These are phyloP conservation scores for Semaprochilodus insignis DNA, from an alignment of 2,797 vertebrate genomes.

Conservation along the genomic window DNA sequence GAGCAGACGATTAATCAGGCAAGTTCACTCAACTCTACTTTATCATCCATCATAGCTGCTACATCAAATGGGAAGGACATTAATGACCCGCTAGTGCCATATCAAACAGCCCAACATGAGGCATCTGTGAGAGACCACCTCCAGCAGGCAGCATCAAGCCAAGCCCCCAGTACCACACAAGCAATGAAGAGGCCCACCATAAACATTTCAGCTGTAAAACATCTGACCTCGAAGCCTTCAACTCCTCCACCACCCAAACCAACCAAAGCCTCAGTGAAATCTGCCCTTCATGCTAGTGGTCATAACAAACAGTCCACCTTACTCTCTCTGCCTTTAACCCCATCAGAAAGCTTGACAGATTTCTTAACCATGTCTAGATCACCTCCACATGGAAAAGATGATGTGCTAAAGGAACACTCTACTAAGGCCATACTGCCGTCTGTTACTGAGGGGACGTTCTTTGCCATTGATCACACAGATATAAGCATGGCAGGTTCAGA, in stretches of 20 bases:
- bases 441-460: slow-evolving; percentile 26
- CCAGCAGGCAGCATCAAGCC: neutral
- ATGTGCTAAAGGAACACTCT: neutral
- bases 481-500: slow-evolving; percentile 27
- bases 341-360: neutral
- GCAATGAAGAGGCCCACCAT: neutral
- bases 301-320: slow-evolving; percentile 8
- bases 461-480: slow-evolving; percentile 21
- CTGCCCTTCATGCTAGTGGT: neutral
- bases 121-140: slow-evolving; percentile 10
- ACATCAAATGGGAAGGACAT: slow-evolving; percentile 18
- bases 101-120: neutral
- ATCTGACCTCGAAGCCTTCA: slow-evolving; percentile 10
- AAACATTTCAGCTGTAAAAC: neutral
- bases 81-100: neutral
- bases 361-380: neutral
- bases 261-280: neutral
- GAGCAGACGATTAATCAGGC: slow-evolving; percentile 5
- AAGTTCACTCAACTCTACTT: slow-evolving; percentile 3
- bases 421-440: slow-evolving; percentile 3
- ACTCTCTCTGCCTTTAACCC: neutral
- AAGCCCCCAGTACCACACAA: neutral
- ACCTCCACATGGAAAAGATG: neutral
- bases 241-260: neutral
- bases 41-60: slow-evolving; percentile 25